phyloP scores from a whole-genome alignment of 2,797 vertebrate species.

The Etheostoma nigrum region DNA sequence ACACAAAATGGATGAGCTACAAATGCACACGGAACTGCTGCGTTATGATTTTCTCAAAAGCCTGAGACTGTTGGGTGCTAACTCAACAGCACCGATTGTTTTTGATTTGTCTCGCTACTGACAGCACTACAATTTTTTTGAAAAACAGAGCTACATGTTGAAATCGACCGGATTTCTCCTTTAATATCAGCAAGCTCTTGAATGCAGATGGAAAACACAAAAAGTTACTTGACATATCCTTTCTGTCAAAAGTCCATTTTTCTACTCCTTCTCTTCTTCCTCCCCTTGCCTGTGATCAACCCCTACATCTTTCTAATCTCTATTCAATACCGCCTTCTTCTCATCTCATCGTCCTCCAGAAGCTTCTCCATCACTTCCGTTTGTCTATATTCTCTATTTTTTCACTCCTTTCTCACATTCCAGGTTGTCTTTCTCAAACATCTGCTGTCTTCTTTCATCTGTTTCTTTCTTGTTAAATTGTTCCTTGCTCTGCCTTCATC shows the following conservation, averaged over 20 bases:
- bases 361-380: not conserved
- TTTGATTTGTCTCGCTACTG: too few species aligned
- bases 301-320: not conserved
- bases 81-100: too few species aligned
- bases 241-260: not conserved
- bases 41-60: too few species aligned
- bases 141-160: too few species aligned
- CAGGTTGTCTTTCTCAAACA: not conserved
- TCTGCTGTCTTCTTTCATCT: not conserved
- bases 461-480: not conserved
- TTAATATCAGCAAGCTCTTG: not conserved
- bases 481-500: not conserved
- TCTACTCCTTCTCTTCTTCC: not conserved
- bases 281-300: not conserved
- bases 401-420: not conserved
- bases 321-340: not conserved
- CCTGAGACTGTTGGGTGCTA: too few species aligned
- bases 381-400: not conserved
- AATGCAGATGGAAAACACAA: not conserved
- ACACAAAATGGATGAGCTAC: too few species aligned
- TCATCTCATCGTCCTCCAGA: slow-evolving; percentile 5
- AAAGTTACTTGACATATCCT: not conserved
- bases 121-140: too few species aligned
- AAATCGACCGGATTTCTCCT: too few species aligned
- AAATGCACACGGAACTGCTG: too few species aligned